A percentile compares a stretch with the other conserved stretches of the same genome.
phyloP scores from a whole-genome alignment of 2,113 vertebrate genomes.

The Stegostoma tigrinum region DNA sequence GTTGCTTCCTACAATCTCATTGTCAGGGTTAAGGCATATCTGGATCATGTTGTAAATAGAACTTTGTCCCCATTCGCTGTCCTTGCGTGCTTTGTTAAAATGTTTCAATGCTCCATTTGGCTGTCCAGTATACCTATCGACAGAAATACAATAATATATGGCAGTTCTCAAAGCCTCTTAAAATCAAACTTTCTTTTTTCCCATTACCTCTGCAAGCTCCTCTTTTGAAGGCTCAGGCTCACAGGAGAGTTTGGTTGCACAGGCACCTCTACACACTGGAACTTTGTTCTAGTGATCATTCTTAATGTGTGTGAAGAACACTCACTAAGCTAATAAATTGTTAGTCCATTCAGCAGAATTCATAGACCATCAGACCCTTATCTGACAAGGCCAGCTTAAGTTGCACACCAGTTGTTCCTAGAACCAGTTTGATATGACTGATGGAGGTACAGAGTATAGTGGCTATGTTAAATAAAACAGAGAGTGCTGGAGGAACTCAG shows the following conservation, averaged over 20 bases:
- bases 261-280: background rate
- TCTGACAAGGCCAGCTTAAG: background rate
- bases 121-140: conserved; percentile 48
- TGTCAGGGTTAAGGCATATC: conserved; percentile 61
- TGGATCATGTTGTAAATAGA: conserved; percentile 53
- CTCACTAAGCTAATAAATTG: background rate
- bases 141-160: background rate
- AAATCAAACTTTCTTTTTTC: background rate
- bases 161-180: background rate
- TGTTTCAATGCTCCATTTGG: conserved; percentile 51
- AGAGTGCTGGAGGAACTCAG: too few species aligned
- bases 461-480: too few species aligned
- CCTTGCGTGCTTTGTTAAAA: conserved; percentile 56
- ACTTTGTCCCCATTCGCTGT: conserved; percentile 50
- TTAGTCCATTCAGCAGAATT: background rate
- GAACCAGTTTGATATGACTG: background rate
- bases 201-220: background rate
- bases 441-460: background rate
- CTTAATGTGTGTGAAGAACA: background rate
- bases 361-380: background rate
- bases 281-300: background rate
- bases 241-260: background rate
- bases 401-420: background rate
- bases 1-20: conserved; percentile 54
- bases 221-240: background rate